Evolutionary conservation across 2,797 vertebrate genomes (phyloP).

Genomic region (Urosaurus nigricauda): DNA sequence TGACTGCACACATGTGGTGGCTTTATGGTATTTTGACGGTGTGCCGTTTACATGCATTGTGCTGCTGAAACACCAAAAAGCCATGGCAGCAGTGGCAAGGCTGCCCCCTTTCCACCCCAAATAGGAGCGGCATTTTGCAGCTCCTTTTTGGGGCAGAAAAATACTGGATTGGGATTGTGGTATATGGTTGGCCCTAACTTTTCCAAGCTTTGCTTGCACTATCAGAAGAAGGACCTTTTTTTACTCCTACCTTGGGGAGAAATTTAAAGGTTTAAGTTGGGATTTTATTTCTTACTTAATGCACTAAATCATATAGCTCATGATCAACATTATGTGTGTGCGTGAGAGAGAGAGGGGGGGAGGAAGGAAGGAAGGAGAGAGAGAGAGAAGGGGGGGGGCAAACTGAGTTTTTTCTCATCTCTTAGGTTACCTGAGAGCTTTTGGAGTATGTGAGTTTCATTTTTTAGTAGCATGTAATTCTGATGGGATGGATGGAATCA

Average conservation of each 20-base stretch:
- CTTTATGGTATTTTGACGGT: too few species aligned
- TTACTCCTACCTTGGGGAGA: background rate
- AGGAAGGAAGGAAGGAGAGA: background rate
- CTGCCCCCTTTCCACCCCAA: too few species aligned
- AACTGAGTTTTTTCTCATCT: background rate
- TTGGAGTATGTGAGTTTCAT: slow-evolving; percentile 19
- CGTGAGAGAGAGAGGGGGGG: background rate
- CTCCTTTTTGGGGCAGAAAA: too few species aligned
- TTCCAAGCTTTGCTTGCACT: too few species aligned
- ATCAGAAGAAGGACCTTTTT: background rate
- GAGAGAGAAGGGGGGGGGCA: background rate
- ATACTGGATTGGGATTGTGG: too few species aligned
- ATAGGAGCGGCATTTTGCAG: too few species aligned
- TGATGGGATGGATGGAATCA: slow-evolving; percentile 45
- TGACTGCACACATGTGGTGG: too few species aligned
- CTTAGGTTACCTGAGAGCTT: slow-evolving; percentile 36
- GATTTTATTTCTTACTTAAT: background rate
- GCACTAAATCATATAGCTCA: background rate
- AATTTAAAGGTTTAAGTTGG: background rate
- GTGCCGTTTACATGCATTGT: too few species aligned
- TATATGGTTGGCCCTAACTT: too few species aligned
- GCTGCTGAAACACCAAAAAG: too few species aligned
- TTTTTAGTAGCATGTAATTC: slow-evolving; percentile 27
- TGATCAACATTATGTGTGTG: background rate
- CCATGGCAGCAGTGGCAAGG: too few species aligned